Percentiles rank a stretch among this genome's conserved stretches.
phyloP scores from a whole-genome alignment of 2,797 vertebrate genomes.

The Premnoplex brunnescens region DNA sequence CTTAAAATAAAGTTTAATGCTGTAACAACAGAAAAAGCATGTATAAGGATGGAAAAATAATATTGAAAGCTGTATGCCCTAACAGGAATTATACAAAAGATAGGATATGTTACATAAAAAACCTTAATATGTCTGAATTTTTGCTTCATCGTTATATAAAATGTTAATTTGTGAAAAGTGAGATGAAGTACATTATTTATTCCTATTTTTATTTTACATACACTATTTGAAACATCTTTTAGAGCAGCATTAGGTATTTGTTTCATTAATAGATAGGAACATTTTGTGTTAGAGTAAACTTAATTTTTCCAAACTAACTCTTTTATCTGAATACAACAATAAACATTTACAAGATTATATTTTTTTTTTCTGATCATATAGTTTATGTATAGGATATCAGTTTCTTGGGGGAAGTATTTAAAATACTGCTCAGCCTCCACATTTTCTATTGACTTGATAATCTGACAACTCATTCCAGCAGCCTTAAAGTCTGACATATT shows the following conservation, averaged over 20 bases:
- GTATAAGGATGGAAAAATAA: conserved; percentile 75
- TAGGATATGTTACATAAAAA: conserved; percentile 79
- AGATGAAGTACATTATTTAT: conserved; percentile 78
- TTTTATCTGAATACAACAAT: conserved; percentile 73
- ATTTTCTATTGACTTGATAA: conserved; percentile 74
- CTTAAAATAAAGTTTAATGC: conserved; percentile 83
- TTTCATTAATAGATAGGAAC: conserved; percentile 70
- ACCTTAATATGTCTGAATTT: conserved; percentile 75
- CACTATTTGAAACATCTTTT: conserved; percentile 73
- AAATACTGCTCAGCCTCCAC: conserved; percentile 76
- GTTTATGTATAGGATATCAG: conserved; percentile 61
- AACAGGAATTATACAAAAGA: conserved; percentile 80
- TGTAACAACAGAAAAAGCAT: conserved; percentile 80
- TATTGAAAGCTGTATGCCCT: conserved; percentile 75
- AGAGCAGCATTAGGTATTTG: conserved; percentile 76
- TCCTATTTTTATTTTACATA: conserved; percentile 78
- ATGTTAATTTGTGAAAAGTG: conserved; percentile 77
- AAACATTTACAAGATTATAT: conserved; percentile 69
- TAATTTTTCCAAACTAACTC: conserved; percentile 66
- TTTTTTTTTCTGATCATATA: conserved; percentile 70
- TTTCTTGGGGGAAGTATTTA: conserved; percentile 68
- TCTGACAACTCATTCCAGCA: conserved; percentile 83
- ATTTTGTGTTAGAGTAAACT: conserved; percentile 66
- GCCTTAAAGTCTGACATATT: conserved; percentile 83
- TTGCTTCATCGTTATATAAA: conserved; percentile 77